These are phyloP conservation scores for Alexandromys fortis DNA, from an alignment of 2,113 vertebrate genomes.

Conservation along the genomic window DNA sequence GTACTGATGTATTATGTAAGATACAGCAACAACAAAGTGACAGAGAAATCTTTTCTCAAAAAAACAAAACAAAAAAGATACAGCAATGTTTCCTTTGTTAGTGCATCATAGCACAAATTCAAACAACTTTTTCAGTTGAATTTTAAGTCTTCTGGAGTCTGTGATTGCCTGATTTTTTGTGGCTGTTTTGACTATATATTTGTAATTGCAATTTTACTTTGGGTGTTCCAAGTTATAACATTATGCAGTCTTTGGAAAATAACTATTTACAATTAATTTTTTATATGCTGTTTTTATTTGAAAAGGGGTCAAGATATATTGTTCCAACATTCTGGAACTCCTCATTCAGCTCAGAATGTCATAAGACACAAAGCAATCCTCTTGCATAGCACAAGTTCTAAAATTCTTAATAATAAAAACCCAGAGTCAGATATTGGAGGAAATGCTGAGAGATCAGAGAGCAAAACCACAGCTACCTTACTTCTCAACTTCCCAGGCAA, in stretches of 20 bases:
- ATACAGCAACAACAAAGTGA: neutral
- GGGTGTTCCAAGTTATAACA: neutral
- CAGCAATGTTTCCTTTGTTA: neutral
- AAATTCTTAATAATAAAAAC: too few relatives aligned
- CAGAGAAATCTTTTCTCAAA: too few relatives aligned
- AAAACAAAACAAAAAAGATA: neutral
- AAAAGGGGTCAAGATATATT: neutral
- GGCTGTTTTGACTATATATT: neutral
- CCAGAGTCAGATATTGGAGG: too few relatives aligned
- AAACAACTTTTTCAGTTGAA: neutral
- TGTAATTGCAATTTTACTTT: neutral
- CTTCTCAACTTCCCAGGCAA: too few relatives aligned
- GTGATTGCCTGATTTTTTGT: neutral
- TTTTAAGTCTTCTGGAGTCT: neutral
- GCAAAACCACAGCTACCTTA: too few relatives aligned
- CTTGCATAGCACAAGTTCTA: too few relatives aligned
- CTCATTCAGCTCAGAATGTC: too few relatives aligned
- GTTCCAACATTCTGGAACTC: neutral
- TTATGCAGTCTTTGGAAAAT: neutral
- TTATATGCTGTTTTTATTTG: neutral
- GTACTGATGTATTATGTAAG: neutral
- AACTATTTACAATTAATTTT: neutral
- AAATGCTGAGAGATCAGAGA: too few relatives aligned
- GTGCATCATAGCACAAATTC: neutral
- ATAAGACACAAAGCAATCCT: neutral